Evolutionary conservation across 2,888 invertebrate species (phyloP).

Genomic region (Trissonchulus latispiculum): DNA sequence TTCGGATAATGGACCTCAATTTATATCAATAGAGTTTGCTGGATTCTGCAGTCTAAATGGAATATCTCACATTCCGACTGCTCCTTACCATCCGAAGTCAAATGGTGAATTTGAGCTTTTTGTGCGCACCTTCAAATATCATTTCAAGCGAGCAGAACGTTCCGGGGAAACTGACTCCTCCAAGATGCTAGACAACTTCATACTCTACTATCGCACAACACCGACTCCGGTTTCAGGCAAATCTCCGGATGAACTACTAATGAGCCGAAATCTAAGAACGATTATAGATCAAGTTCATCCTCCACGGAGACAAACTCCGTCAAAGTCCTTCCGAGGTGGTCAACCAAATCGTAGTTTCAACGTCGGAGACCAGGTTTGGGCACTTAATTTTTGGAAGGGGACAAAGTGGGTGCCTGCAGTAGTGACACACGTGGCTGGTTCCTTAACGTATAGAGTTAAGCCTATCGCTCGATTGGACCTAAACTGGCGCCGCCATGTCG

Average conservation of each 20-base stretch:
- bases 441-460: no score
- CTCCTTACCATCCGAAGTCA: conserved; percentile 35
- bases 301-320: no score
- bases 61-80: conserved; percentile 29
- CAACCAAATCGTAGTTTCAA: no score
- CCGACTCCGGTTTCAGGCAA: not conserved
- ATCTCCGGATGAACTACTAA: not conserved
- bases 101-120: conserved; percentile 37
- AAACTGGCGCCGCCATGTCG: no score
- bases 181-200: not conserved
- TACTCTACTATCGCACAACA: not conserved
- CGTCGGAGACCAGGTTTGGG: no score
- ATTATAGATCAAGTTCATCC: not conserved
- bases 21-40: conserved; percentile 32
- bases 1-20: conserved; percentile 40
- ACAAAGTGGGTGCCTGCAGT: no score
- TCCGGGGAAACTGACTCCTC: no score
- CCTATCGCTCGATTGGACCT: no score
- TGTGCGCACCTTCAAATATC: conserved; percentile 31
- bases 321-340: no score
- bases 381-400: no score
- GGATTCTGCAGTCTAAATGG: conserved; percentile 29
- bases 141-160: not conserved
- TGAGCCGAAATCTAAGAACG: not conserved
- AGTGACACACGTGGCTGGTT: no score